Evolutionary conservation across 2,797 vertebrate species (phyloP).

Genomic region (Rhabdophis nuchalis): DNA sequence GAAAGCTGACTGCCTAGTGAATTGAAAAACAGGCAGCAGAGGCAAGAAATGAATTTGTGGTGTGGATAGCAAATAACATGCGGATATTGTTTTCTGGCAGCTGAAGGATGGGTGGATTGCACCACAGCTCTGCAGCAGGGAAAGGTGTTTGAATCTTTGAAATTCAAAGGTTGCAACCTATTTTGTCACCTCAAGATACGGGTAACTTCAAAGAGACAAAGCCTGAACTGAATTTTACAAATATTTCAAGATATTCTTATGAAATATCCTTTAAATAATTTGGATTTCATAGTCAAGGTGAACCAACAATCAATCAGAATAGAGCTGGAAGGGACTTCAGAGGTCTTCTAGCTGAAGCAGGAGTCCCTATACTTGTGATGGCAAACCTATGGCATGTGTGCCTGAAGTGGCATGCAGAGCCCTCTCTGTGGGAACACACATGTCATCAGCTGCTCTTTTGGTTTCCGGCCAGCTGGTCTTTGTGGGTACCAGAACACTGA

Average conservation of each 20-base stretch:
- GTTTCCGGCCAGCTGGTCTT: too few relatives aligned
- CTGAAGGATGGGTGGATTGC: background rate
- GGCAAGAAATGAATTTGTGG: background rate
- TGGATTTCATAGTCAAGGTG: background rate
- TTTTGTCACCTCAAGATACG: background rate
- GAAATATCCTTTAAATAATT: background rate
- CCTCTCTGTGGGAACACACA: too few relatives aligned
- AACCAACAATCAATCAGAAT: background rate
- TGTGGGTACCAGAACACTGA: too few relatives aligned
- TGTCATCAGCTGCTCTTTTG: too few relatives aligned
- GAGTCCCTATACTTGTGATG: too few relatives aligned
- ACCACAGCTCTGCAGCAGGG: background rate
- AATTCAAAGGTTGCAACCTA: background rate
- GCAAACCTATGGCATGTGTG: too few relatives aligned
- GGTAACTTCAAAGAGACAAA: background rate
- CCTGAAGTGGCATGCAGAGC: too few relatives aligned
- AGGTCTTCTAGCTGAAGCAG: background rate
- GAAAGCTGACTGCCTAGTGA: background rate
- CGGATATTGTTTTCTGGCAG: background rate
- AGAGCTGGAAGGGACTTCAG: background rate
- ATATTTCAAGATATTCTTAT: background rate
- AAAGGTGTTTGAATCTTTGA: background rate
- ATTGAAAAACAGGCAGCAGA: background rate
- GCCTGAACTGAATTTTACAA: background rate
- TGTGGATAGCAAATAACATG: background rate